Evolutionary conservation across 2,888 invertebrate genomes (phyloP).

Genomic region (Drosophila nr. perissopoda): DNA sequence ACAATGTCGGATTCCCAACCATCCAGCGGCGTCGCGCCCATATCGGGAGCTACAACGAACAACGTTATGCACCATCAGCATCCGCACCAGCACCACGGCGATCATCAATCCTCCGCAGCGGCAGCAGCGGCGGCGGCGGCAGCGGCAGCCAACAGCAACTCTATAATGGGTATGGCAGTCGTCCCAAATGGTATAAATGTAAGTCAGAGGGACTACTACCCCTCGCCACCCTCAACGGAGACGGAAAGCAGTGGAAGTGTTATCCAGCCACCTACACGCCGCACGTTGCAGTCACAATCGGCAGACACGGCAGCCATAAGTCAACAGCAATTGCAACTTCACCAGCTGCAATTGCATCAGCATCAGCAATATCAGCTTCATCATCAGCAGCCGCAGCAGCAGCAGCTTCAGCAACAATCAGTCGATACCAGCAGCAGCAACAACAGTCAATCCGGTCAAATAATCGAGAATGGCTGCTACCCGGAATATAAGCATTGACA

Average conservation of each 20-base stretch:
- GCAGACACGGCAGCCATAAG: slow-evolving; percentile 77
- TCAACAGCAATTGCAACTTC: slow-evolving; percentile 81
- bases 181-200: slow-evolving; percentile 85
- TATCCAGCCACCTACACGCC: slow-evolving; percentile 83
- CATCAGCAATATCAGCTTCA: slow-evolving; percentile 72
- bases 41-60: slow-evolving; percentile 86
- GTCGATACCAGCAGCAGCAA: slow-evolving; percentile 85
- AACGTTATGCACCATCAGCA: slow-evolving; percentile 86
- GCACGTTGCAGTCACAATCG: slow-evolving; percentile 70
- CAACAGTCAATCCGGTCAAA: slow-evolving; percentile 85
- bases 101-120: slow-evolving; percentile 83
- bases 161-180: slow-evolving; percentile 81
- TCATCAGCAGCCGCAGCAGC: slow-evolving; percentile 75
- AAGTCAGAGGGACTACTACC: slow-evolving; percentile 86
- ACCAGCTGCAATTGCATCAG: slow-evolving; percentile 72
- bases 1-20: slow-evolving; percentile 85
- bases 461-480: slow-evolving; percentile 88
- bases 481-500: slow-evolving; percentile 92
- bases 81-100: slow-evolving; percentile 84
- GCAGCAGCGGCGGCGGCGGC: slow-evolving; percentile 71
- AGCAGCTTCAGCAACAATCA: slow-evolving; percentile 83
- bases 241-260: slow-evolving; percentile 87
- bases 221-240: slow-evolving; percentile 86
- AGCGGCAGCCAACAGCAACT: slow-evolving; percentile 73
- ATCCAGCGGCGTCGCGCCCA: slow-evolving; percentile 86